phyloP scores from a whole-genome alignment of 2,888 invertebrate species.

The Acrobasis suavella region DNA sequence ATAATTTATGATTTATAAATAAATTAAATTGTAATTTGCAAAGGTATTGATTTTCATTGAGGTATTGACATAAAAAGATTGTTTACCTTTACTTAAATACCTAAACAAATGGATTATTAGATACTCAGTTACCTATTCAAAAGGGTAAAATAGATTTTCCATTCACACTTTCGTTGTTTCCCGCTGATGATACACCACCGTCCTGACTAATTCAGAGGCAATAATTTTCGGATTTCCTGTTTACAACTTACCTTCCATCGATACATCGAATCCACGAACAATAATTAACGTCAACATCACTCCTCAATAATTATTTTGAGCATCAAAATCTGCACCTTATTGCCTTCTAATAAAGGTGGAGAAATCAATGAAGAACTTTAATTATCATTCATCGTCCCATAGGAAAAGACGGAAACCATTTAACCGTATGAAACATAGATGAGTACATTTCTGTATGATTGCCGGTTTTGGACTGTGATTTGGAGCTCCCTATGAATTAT shows the following conservation, averaged over 20 bases:
- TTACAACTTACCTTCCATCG: slow-evolving; percentile 40
- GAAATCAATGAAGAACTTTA: slow-evolving; percentile 38
- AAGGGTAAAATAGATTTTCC: no score
- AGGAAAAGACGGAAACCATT: slow-evolving; percentile 76
- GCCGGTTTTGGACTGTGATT: slow-evolving; percentile 65
- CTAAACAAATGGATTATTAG: no score
- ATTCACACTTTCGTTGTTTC: no score
- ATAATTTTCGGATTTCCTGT: slow-evolving; percentile 45
- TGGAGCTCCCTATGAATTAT: slow-evolving; percentile 64
- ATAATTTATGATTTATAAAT: no score
- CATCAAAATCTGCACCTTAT: slow-evolving; percentile 36
- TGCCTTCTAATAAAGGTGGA: slow-evolving; percentile 35
- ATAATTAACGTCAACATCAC: slow-evolving; percentile 74
- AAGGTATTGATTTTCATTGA: no score
- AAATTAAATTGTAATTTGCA: no score
- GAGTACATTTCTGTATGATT: slow-evolving; percentile 70
- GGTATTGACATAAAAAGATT: no score
- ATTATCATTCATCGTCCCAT: slow-evolving; percentile 61
- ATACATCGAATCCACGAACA: slow-evolving; percentile 52
- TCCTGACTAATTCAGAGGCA: slow-evolving; percentile 20
- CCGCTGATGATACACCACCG: neutral
- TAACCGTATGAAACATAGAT: slow-evolving; percentile 73
- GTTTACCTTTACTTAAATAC: no score
- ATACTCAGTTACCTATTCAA: no score
- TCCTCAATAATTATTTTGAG: slow-evolving; percentile 64